phyloP scores from a whole-genome alignment of 2,888 invertebrate genomes.

The Eupeodes latifasciatus region DNA sequence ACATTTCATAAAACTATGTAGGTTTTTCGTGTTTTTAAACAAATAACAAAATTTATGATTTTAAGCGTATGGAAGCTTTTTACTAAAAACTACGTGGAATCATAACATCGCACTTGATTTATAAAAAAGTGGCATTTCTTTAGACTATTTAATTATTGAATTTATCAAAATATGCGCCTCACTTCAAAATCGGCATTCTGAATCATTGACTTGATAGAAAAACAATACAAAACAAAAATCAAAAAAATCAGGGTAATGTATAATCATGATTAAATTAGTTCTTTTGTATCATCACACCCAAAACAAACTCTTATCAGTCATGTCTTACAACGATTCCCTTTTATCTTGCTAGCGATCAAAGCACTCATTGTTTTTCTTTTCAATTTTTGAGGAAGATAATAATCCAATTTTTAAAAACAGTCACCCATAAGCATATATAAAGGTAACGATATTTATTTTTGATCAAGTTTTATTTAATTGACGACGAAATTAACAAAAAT shows the following conservation, averaged over 20 bases:
- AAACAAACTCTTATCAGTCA: not conserved
- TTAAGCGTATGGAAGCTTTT: too few species aligned
- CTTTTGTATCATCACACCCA: not conserved
- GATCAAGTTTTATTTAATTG: not conserved
- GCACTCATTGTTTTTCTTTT: not conserved
- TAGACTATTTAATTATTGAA: too few species aligned
- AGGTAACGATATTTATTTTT: not conserved
- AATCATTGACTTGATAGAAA: not conserved
- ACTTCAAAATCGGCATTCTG: not conserved
- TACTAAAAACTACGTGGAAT: too few species aligned
- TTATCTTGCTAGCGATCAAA: not conserved
- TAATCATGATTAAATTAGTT: not conserved
- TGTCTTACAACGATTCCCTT: slow-evolving; percentile 10
- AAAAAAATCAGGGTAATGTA: not conserved
- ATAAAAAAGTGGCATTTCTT: too few species aligned
- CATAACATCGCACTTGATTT: too few species aligned
- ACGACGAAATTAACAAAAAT: not conserved
- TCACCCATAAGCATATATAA: not conserved
- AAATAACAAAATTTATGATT: too few species aligned
- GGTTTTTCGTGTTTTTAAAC: too few species aligned
- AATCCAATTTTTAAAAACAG: not conserved
- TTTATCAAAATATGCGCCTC: too few species aligned
- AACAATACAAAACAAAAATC: not conserved
- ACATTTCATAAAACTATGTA: too few species aligned
- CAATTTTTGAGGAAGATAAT: not conserved